Percentiles rank a stretch among this genome's conserved stretches.
Conservation (phyloP, 2,113 vertebrate species). For the Cryptomyrus ogoouensis region DNA sequence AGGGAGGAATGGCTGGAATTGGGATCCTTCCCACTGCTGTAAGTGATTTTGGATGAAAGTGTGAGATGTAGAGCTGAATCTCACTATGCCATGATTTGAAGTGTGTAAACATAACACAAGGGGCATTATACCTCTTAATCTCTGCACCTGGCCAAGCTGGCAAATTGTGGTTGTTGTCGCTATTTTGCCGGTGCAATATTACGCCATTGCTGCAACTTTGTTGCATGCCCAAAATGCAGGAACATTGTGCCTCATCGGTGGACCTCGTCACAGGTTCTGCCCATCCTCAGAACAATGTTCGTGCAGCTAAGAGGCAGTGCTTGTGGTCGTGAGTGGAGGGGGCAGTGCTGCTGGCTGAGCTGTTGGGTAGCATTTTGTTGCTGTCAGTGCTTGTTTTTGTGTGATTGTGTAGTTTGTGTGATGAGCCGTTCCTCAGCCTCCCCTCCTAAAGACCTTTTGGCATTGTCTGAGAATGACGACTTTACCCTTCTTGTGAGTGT, state of each 20-base stretch:
- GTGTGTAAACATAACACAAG: neutral
- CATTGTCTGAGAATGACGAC: neutral
- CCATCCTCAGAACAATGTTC: neutral
- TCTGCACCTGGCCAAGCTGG: neutral
- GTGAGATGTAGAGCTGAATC: no score
- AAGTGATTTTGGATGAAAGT: no score
- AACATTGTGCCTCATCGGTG: neutral
- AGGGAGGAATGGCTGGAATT: neutral
- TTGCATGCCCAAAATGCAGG: neutral
- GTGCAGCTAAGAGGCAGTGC: neutral
- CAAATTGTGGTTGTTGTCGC: neutral
- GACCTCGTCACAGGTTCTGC: neutral
- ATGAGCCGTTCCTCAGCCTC: neutral
- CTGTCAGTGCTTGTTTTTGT: neutral
- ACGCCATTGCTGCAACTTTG: neutral
- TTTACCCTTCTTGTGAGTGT: neutral
- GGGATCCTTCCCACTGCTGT: no score
- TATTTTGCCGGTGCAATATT: neutral
- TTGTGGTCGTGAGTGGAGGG: neutral
- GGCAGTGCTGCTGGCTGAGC: neutral
- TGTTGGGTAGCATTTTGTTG: neutral
- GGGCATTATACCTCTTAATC: neutral
- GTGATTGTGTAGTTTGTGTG: slow-evolving; percentile 12
- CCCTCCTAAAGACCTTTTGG: neutral
- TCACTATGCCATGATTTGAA: no score